These are phyloP conservation scores for Cephus sareptanus DNA, from an alignment of 2,888 invertebrate species.

Conservation along the genomic window DNA sequence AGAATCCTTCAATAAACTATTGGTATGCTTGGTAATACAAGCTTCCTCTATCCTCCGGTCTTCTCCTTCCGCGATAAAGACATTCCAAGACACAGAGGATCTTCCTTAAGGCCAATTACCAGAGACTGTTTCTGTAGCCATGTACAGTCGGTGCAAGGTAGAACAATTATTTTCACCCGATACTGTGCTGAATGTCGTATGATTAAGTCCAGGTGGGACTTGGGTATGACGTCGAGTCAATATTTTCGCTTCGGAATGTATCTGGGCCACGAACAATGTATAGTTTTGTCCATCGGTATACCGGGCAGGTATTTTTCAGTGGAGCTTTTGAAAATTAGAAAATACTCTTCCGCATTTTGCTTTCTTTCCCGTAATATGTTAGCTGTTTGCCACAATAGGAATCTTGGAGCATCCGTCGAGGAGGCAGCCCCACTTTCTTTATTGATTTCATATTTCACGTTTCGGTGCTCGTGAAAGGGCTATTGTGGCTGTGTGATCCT, in stretches of 20 bases:
- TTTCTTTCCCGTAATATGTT: neutral
- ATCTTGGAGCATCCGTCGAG: neutral
- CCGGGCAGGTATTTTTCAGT: neutral
- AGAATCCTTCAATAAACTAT: neutral
- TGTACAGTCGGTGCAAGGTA: neutral
- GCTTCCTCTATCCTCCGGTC: neutral
- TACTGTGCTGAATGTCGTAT: neutral
- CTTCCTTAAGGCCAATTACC: neutral
- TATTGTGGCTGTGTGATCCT: constrained; percentile 32
- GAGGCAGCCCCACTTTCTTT: constrained; percentile 9
- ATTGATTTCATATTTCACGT: constrained; percentile 54
- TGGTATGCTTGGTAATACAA: neutral
- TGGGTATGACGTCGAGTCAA: neutral
- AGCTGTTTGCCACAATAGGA: neutral
- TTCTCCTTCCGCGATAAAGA: neutral
- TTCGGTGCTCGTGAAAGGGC: constrained; percentile 30
- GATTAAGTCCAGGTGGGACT: neutral
- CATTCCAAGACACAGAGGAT: neutral
- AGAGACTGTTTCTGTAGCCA: neutral
- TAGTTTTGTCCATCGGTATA: neutral
- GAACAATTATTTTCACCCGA: neutral
- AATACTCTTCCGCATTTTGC: neutral
- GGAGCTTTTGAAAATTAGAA: neutral
- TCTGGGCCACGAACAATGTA: neutral
- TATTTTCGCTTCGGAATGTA: neutral